These are phyloP conservation scores for Nemotelus pantherinus DNA, from an alignment of 2,888 invertebrate genomes.

Conservation along the genomic window DNA sequence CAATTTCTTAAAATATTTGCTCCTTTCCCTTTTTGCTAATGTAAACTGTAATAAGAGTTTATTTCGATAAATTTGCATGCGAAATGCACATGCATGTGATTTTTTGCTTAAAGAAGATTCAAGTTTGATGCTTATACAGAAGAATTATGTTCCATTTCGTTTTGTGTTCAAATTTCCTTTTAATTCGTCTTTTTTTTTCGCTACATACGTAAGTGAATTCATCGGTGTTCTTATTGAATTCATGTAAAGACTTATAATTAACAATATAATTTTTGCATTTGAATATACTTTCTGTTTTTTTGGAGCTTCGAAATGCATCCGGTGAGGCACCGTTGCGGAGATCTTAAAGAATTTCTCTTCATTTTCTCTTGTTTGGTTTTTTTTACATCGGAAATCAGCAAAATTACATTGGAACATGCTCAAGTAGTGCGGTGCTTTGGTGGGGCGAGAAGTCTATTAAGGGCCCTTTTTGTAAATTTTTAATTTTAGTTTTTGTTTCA, in stretches of 20 bases:
- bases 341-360: slow-evolving; percentile 8
- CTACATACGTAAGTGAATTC: slow-evolving; percentile 43
- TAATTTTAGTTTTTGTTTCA: slow-evolving; percentile 76
- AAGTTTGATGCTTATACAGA: slow-evolving; percentile 39
- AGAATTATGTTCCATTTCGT: slow-evolving; percentile 34
- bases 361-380: slow-evolving; percentile 32
- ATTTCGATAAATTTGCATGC: slow-evolving; percentile 35
- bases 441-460: slow-evolving; percentile 85
- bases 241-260: slow-evolving; percentile 52
- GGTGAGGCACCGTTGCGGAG: slow-evolving; percentile 54
- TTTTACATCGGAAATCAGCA: slow-evolving; percentile 44
- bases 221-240: slow-evolving; percentile 44
- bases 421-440: slow-evolving; percentile 68
- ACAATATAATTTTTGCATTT: slow-evolving; percentile 51
- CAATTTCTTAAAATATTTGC: slow-evolving; percentile 37
- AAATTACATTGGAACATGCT: slow-evolving; percentile 59
- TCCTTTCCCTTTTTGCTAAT: slow-evolving; percentile 40
- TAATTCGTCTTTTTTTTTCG: slow-evolving; percentile 28
- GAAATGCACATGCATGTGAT: neutral
- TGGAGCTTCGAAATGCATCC: slow-evolving; percentile 43
- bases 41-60: slow-evolving; percentile 40
- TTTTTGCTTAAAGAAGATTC: slow-evolving; percentile 40
- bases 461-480: slow-evolving; percentile 85
- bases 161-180: slow-evolving; percentile 43
- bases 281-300: slow-evolving; percentile 46